These are phyloP conservation scores for Eristalis pertinax DNA, from an alignment of 2,888 invertebrate genomes.

Conservation along the genomic window DNA sequence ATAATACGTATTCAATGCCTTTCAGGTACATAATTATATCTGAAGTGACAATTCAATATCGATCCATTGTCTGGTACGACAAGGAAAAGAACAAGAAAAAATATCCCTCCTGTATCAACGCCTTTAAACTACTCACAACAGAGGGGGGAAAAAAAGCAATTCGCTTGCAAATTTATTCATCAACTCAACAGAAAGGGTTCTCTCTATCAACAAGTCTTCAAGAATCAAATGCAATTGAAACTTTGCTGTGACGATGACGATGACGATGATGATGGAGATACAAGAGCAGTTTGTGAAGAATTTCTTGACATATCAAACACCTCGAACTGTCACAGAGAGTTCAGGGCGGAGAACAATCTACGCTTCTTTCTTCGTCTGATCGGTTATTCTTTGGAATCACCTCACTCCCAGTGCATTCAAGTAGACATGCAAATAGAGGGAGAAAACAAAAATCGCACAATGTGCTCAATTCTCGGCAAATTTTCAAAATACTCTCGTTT, in stretches of 20 bases:
- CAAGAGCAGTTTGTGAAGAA: neutral
- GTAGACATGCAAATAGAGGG: neutral
- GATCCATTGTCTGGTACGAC: neutral
- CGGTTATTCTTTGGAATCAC: neutral
- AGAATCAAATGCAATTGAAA: conserved; percentile 7
- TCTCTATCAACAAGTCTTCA: conserved; percentile 19
- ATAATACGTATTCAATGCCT: too few relatives aligned
- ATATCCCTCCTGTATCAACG: neutral
- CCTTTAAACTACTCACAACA: neutral
- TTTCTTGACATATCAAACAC: neutral
- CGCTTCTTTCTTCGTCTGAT: conserved; percentile 4
- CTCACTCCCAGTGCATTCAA: neutral
- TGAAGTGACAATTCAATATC: neutral
- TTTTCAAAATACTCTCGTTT: neutral
- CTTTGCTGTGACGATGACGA: neutral
- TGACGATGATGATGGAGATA: neutral
- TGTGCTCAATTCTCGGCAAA: neutral
- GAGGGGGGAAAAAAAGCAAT: neutral
- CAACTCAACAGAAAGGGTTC: neutral
- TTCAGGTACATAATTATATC: too few relatives aligned
- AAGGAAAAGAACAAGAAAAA: neutral
- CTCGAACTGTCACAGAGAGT: neutral
- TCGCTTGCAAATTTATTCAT: conserved; percentile 7
- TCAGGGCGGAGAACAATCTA: neutral
- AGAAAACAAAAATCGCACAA: neutral